Base-by-base conservation (phyloP, 1,140 invertebrate species). In the Lepidurus apus region DNA sequence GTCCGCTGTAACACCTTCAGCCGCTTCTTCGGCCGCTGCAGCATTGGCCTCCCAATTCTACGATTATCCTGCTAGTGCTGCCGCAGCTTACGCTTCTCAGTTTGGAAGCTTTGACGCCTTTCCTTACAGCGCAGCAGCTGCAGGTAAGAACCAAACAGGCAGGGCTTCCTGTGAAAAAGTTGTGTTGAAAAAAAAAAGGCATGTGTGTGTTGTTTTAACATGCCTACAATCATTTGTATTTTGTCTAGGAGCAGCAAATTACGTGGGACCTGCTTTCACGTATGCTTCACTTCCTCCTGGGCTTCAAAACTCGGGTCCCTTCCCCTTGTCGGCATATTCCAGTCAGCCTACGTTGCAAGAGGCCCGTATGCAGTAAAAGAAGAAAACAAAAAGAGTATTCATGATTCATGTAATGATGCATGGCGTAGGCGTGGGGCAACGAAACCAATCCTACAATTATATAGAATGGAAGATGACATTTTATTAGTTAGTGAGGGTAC, bases 31-130 rank as follows among this genome's bases (percentile, higher is more conserved):
- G 44, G 78, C 43, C 24, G 78, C 78, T 34, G 78, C 78, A 43
- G 78, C 78, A 11, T 74, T 79, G 65, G 78, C 78, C 13, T 79
- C 78, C n/a, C 73, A 74, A 7, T 79, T 79, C 44, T 79, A 79
- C 73, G 78, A 79, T 47, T 79, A 79, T 43, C 78, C 78, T 21
- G 73, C 77, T 6, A 73, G 73, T 2, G 78, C 78, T 26, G 74
- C 74, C 43, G 78, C 78, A n/a, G 78, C 78, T 34, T 44, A 44
- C 24, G 78, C 78, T 34, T 44, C 65, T 13, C 78, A 79, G 8
- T 79, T 79, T 43, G 44, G 44, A 47, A 74, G 74, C 44, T 79
- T 79, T 45, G 78, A 79, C 24, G 43, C 78, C n/a, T 79, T 79
- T 45, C 78, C 78, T 10, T 79, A 75, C 73, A 74, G 74, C 53